Base-by-base conservation (phyloP, 2,888 invertebrate species). In the Himalopsyche anomala region DNA sequence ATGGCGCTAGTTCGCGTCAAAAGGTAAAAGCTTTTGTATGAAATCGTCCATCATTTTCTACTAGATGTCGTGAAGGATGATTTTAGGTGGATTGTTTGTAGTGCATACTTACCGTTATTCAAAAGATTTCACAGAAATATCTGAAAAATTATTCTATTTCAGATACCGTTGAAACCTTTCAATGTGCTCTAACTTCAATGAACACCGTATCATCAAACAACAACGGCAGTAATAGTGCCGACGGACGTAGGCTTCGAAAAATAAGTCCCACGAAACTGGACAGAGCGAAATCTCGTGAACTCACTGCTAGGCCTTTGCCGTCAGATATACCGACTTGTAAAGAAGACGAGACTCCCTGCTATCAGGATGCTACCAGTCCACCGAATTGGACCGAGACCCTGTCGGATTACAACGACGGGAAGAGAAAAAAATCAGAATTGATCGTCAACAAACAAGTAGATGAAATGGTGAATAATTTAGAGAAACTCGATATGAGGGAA, bases 251-350 rank as follows among this genome's bases (percentile, higher is more conserved):
- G 42, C 17, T 91, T 0, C 56, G 92, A 83, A 92, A 92, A 88
- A 89, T 89, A 17, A 90, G 90, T 36, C 91, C 92, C 0, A 89
- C 88, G 19, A 93, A 93, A 89, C 90, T 74, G 86, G 94, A 95
- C 89, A 92, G 95, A 86, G 95, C 95, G 0, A 95, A 95, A 89
- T 92, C 90, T 80, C 93, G 95, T 89, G 95, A 95, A 89, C 92
- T 93, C 0, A 89, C 92, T 0, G 93, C 94, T 62, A 91, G 95
- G 38, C 94, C 94, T 80, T 89, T 95, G 0, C 95, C 95, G 1
- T 92, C 91, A 0, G 91, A 91, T 88, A 83, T 86, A 40, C 90
- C 92, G 56, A 90, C 92, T 28, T 93, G 93, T 0, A 93, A 93
- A 87, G 92, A 93, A 89, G 94, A 94, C 87, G 93, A 93, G 86